A percentile compares a stretch with the other conserved stretches of the same genome.
phyloP scores from a whole-genome alignment of 2,888 invertebrate species.

The Salpingus planirostris region DNA sequence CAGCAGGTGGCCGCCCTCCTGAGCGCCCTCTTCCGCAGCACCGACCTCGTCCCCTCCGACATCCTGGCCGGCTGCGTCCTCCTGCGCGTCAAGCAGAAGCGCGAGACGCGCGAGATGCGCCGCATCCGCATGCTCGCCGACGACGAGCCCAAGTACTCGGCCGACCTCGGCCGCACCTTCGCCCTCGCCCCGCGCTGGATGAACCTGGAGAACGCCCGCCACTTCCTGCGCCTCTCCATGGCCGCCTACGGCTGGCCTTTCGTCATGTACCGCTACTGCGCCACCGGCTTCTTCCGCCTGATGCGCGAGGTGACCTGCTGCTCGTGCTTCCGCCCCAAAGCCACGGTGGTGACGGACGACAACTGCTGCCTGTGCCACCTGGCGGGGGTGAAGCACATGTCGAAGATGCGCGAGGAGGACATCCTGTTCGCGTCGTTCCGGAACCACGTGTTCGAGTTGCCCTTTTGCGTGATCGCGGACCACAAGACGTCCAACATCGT shows the following conservation, averaged over 20 bases:
- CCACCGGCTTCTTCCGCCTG: slow-evolving; percentile 66
- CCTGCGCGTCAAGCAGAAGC: slow-evolving; percentile 66
- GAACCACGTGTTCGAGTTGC: slow-evolving; percentile 77
- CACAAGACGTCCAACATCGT: slow-evolving; percentile 72
- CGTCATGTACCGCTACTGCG: slow-evolving; percentile 67
- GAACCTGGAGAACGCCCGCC: slow-evolving; percentile 64
- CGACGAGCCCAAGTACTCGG: slow-evolving; percentile 58
- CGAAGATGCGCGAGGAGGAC: slow-evolving; percentile 65
- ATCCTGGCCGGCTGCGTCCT: slow-evolving; percentile 80
- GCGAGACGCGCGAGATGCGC: slow-evolving; percentile 62
- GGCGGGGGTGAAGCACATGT: slow-evolving; percentile 73
- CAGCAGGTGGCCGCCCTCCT: slow-evolving; percentile 71
- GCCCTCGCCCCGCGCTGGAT: slow-evolving; percentile 68
- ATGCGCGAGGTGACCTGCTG: slow-evolving; percentile 62
- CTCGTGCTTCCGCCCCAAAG: slow-evolving; percentile 49
- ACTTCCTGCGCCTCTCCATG: slow-evolving; percentile 72
- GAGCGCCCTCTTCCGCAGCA: slow-evolving; percentile 71
- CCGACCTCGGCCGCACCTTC: slow-evolving; percentile 50
- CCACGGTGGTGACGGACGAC: slow-evolving; percentile 67
- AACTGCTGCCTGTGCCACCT: slow-evolving; percentile 86
- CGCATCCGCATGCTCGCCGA: slow-evolving; percentile 55
- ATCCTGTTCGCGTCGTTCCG: slow-evolving; percentile 80
- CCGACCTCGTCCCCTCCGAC: slow-evolving; percentile 82
- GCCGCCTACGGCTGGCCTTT: slow-evolving; percentile 87
- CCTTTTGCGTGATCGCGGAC: slow-evolving; percentile 80